phyloP scores from a whole-genome alignment of 2,113 vertebrate species.

The Nipponia nippon region DNA sequence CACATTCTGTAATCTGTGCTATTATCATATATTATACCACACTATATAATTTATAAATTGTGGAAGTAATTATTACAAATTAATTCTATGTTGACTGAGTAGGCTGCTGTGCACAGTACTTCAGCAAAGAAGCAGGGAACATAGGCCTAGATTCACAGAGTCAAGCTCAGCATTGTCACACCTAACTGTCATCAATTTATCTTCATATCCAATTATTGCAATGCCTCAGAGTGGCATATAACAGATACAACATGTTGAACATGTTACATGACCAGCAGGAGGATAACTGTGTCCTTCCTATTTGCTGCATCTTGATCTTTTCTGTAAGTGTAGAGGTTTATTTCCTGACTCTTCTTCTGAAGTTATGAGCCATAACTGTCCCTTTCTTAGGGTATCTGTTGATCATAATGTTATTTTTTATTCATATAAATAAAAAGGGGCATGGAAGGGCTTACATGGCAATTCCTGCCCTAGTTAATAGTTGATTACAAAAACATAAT shows the following conservation, averaged over 20 bases:
- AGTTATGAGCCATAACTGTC: neutral
- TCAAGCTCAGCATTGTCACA: neutral
- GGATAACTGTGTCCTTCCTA: neutral
- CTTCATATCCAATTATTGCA: neutral
- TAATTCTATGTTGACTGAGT: slow-evolving; percentile 39
- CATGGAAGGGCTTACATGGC: fast-evolving
- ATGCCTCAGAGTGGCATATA: neutral
- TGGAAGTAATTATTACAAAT: slow-evolving; percentile 48
- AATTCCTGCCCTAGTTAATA: neutral
- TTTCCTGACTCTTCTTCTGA: neutral
- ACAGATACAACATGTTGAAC: neutral
- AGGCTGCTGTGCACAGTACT: neutral
- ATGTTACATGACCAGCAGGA: fast-evolving
- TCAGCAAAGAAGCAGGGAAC: neutral
- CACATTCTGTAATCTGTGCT: slow-evolving; percentile 22
- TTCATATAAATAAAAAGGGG: neutral
- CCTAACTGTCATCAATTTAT: neutral
- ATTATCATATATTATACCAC: slow-evolving; percentile 41
- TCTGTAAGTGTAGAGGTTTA: fast-evolving
- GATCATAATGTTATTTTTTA: neutral
- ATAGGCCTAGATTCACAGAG: neutral
- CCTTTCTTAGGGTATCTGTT: neutral
- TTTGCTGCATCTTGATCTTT: neutral
- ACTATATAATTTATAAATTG: slow-evolving; percentile 61
- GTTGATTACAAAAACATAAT: neutral